A percentile compares a stretch with the other conserved stretches of the same genome.
phyloP scores from a whole-genome alignment of 2,113 vertebrate species.

The Centropristis striata region DNA sequence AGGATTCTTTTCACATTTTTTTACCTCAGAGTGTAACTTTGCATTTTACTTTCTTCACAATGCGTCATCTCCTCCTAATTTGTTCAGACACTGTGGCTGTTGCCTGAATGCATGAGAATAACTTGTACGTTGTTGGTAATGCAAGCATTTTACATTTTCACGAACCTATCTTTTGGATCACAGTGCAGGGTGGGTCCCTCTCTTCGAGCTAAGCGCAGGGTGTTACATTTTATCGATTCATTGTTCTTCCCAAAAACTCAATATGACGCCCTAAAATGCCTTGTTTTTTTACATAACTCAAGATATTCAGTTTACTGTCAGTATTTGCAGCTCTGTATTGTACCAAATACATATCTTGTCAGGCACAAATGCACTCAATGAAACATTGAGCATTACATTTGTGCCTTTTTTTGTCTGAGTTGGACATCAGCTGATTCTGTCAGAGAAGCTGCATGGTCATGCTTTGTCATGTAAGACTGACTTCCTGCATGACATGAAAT shows the following conservation, averaged over 20 bases:
- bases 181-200: not conserved
- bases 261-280: no score
- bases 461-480: not conserved
- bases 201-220: no score
- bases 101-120: not conserved
- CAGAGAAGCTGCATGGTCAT: not conserved
- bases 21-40: not conserved
- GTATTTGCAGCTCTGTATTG: not conserved
- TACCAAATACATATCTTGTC: not conserved
- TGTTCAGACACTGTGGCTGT: not conserved
- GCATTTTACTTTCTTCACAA: not conserved
- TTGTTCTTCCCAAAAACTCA: no score
- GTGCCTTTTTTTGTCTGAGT: not conserved
- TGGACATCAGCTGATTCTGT: not conserved
- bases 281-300: no score
- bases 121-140: not conserved
- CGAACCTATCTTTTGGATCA: not conserved
- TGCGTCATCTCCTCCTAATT: not conserved
- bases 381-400: no score
- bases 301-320: no score
- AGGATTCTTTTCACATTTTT: not conserved
- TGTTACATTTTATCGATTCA: not conserved
- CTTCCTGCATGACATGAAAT: not conserved
- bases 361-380: not conserved
- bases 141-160: not conserved